Percentiles rank a stretch among this genome's conserved stretches.
phyloP scores from a whole-genome alignment of 2,113 vertebrate species.

The Rhodinocichla rosea region DNA sequence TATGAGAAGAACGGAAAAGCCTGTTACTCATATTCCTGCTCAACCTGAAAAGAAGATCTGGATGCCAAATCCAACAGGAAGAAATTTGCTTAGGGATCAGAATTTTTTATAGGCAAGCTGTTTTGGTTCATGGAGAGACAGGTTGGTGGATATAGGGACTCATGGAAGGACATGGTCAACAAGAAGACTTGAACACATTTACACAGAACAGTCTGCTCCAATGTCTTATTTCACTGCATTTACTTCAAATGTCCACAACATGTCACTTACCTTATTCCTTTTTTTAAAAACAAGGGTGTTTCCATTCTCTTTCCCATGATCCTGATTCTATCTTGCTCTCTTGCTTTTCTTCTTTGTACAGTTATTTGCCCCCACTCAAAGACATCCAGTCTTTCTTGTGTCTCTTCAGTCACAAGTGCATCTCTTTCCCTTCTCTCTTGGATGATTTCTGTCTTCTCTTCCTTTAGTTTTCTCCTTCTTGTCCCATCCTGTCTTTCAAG shows the following conservation, averaged over 20 bases:
- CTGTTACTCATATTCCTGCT: background rate
- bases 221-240: background rate
- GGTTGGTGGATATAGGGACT: background rate
- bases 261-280: background rate
- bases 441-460: background rate
- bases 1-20: background rate
- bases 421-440: background rate
- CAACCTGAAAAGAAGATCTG: background rate
- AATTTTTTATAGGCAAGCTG: background rate
- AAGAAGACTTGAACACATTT: background rate
- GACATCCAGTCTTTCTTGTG: background rate
- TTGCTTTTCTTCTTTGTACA: background rate
- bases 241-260: background rate
- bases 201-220: background rate
- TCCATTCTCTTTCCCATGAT: background rate
- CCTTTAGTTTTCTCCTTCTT: background rate
- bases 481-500: background rate
- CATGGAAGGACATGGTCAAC: background rate
- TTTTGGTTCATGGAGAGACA: background rate
- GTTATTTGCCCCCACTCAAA: background rate
- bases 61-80: background rate
- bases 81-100: background rate
- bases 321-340: background rate
- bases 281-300: rapidly evolving
- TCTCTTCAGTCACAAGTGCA: background rate